These are phyloP conservation scores for Auanema freiburgensis DNA, from an alignment of 2,888 invertebrate genomes.

Conservation along the genomic window DNA sequence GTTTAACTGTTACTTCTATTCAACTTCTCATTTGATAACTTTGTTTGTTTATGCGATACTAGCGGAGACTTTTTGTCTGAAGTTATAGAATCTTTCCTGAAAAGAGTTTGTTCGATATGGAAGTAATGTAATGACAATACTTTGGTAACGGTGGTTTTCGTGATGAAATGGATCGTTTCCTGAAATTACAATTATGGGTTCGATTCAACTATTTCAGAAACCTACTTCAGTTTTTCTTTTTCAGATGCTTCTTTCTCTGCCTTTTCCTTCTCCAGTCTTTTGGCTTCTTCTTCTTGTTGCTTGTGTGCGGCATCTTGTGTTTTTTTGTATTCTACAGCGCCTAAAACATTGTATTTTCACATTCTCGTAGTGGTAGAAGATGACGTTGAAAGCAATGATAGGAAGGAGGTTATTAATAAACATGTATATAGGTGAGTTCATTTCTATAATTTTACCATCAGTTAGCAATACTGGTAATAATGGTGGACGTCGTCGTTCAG, in stretches of 20 bases:
- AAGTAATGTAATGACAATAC: no score
- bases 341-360: slow-evolving; percentile 7
- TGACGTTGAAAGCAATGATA: no score
- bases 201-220: no score
- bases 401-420: no score
- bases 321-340: slow-evolving; percentile 38
- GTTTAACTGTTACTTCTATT: no score
- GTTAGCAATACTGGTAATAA: slow-evolving; percentile 36
- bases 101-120: not conserved
- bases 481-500: slow-evolving; percentile 33
- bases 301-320: slow-evolving; percentile 20
- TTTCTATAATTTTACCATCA: slow-evolving; percentile 29
- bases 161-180: not conserved
- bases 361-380: no score
- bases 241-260: slow-evolving; percentile 33
- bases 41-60: no score
- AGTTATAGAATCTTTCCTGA: no score
- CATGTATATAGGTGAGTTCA: no score
- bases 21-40: no score
- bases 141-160: no score
- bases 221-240: slow-evolving; percentile 13
- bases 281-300: slow-evolving; percentile 14
- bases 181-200: not conserved
- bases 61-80: no score
- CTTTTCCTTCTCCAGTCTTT: slow-evolving; percentile 24